These are phyloP conservation scores for Pseudopipra pipra DNA, from an alignment of 2,113 vertebrate species.

Conservation along the genomic window DNA sequence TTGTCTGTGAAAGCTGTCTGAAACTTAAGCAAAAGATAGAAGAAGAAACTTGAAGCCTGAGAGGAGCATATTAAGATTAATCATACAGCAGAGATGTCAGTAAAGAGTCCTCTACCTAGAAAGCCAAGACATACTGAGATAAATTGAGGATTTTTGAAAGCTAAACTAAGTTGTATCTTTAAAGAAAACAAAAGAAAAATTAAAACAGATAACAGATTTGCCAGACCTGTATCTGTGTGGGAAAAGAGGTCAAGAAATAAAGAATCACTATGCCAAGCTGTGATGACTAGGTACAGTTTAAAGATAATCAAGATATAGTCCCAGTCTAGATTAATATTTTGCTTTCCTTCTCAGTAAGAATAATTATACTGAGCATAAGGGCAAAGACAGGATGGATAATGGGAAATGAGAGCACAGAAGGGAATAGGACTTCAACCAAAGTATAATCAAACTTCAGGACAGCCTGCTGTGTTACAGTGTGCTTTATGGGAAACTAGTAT, in stretches of 20 bases:
- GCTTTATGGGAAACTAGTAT: not conserved
- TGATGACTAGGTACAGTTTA: not conserved
- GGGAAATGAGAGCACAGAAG: not conserved
- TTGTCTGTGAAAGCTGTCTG: not conserved
- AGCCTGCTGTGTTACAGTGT: not conserved
- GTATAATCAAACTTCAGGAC: not conserved
- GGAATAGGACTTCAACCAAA: not conserved
- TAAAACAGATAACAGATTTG: not conserved
- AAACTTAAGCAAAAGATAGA: not conserved
- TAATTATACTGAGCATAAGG: not conserved
- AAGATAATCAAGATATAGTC: constrained; percentile 6
- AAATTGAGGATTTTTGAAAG: not conserved
- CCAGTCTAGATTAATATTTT: constrained; percentile 4
- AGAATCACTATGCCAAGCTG: not conserved
- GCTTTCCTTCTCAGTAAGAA: not conserved
- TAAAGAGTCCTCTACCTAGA: not conserved
- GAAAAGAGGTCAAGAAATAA: constrained; percentile 6
- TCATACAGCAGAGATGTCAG: not conserved
- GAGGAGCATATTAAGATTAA: not conserved
- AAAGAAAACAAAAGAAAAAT: not conserved
- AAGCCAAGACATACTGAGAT: not conserved
- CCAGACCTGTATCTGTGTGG: not conserved
- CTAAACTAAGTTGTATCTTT: not conserved
- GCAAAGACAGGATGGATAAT: not conserved
- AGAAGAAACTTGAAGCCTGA: not conserved